Percentiles rank a stretch among this genome's conserved stretches.
Conservation (phyloP, 2,797 vertebrate species). For the Stomatorhinus walkeri region DNA sequence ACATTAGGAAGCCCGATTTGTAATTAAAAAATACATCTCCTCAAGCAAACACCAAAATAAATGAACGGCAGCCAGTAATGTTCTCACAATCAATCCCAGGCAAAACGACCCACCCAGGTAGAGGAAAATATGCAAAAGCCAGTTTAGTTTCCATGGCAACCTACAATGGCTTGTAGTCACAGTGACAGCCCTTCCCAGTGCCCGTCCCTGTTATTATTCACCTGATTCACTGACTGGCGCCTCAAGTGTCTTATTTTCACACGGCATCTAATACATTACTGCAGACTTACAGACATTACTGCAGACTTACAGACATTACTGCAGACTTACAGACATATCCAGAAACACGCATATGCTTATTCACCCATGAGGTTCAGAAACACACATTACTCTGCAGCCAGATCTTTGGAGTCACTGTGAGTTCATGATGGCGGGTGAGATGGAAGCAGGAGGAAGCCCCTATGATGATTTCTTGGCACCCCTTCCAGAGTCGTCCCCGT, state of each 20-base stretch:
- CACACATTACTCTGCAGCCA: background rate
- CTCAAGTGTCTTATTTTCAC: background rate
- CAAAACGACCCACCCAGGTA: constrained; percentile 32
- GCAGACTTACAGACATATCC: background rate
- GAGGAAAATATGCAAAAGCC: constrained; percentile 32
- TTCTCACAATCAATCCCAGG: constrained; percentile 25
- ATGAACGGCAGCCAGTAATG: constrained; percentile 19
- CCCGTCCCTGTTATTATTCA: background rate
- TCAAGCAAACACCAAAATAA: background rate
- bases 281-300: background rate
- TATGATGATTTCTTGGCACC: background rate
- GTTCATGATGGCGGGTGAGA: background rate
- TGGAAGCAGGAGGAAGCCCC: background rate
- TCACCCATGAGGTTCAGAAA: background rate
- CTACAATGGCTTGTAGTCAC: constrained; percentile 37
- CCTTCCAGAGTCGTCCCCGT: background rate
- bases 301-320: background rate
- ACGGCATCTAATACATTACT: background rate
- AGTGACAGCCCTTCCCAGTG: constrained; percentile 5
- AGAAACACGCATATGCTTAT: background rate
- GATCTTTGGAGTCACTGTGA: background rate
- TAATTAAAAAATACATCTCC: background rate
- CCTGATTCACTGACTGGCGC: background rate
- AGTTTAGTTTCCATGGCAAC: constrained; percentile 56
- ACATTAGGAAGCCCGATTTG: background rate